phyloP scores from a whole-genome alignment of 2,888 invertebrate species.

The Meiosimyza decipiens region DNA sequence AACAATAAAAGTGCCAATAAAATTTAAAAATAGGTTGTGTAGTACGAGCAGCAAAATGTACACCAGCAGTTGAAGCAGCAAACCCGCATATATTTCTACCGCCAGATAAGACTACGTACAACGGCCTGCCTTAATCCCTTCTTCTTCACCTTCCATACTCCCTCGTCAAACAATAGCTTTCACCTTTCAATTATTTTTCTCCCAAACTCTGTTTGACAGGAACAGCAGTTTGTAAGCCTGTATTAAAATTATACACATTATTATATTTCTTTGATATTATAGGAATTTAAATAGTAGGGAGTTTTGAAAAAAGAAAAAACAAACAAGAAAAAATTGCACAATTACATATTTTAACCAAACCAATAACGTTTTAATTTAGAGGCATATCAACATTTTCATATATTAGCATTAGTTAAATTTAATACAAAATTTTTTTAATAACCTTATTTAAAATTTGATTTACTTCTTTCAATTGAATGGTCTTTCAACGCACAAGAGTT shows the following conservation, averaged over 20 bases:
- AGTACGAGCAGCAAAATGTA: constrained; percentile 46
- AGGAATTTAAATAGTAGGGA: background rate
- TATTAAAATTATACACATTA: constrained; percentile 51
- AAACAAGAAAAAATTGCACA: constrained; percentile 42
- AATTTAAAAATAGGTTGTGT: constrained; percentile 41
- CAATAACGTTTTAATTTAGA: background rate
- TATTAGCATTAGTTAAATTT: too few species aligned
- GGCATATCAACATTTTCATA: too few species aligned
- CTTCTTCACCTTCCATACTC: constrained; percentile 35
- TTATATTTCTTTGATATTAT: constrained; percentile 24
- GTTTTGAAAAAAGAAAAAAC: constrained; percentile 14
- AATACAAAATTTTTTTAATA: too few species aligned
- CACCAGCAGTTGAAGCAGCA: constrained; percentile 43
- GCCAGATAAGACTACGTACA: constrained; percentile 34
- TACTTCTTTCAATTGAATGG: too few species aligned
- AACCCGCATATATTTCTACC: constrained; percentile 29
- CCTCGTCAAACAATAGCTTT: constrained; percentile 39
- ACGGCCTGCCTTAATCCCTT: constrained; percentile 35
- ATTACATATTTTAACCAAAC: constrained; percentile 16
- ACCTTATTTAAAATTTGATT: too few species aligned
- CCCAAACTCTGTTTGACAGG: constrained; percentile 48
- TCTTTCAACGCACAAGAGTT: too few species aligned
- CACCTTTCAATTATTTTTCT: constrained; percentile 41
- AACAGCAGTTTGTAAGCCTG: constrained; percentile 56
- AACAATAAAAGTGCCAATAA: constrained; percentile 40